These are phyloP conservation scores for Pollenia angustigena DNA, from an alignment of 2,888 invertebrate species.

Conservation along the genomic window DNA sequence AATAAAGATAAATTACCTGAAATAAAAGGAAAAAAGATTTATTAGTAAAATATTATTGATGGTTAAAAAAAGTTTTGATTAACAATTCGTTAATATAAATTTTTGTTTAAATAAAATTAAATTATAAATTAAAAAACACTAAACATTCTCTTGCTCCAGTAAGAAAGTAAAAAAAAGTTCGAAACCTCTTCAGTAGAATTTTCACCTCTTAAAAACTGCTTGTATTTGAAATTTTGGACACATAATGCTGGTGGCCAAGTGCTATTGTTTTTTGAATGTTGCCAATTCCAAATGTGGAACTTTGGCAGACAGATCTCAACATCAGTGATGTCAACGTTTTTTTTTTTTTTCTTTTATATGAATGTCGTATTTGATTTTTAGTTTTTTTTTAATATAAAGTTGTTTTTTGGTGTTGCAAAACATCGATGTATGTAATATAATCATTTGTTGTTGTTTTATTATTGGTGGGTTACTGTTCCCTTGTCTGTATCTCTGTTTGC, in stretches of 20 bases:
- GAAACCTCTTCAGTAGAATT: conserved; percentile 16
- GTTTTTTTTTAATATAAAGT: background rate
- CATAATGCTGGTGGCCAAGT: conserved; percentile 24
- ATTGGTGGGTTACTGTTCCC: conserved; percentile 26
- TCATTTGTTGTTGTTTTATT: conserved; percentile 44
- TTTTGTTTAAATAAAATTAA: too few species aligned
- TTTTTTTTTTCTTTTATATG: background rate
- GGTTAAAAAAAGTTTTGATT: too few species aligned
- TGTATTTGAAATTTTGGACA: conserved; percentile 24
- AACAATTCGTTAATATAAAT: too few species aligned
- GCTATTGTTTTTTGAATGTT: conserved; percentile 11
- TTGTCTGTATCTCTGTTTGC: background rate
- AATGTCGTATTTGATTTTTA: background rate
- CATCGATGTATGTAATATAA: conserved; percentile 1
- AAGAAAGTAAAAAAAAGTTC: background rate
- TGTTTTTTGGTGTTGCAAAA: conserved; percentile 14
- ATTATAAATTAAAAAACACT: too few species aligned
- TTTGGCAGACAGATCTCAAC: conserved; percentile 32
- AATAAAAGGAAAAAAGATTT: background rate
- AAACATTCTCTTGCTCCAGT: too few species aligned
- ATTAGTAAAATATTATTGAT: background rate
- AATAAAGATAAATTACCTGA: background rate
- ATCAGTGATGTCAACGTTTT: conserved; percentile 24
- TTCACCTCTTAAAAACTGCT: conserved; percentile 18
- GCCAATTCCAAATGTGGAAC: conserved; percentile 48